These are phyloP conservation scores for Ophion ellenae DNA, from an alignment of 2,888 invertebrate species.

Conservation along the genomic window DNA sequence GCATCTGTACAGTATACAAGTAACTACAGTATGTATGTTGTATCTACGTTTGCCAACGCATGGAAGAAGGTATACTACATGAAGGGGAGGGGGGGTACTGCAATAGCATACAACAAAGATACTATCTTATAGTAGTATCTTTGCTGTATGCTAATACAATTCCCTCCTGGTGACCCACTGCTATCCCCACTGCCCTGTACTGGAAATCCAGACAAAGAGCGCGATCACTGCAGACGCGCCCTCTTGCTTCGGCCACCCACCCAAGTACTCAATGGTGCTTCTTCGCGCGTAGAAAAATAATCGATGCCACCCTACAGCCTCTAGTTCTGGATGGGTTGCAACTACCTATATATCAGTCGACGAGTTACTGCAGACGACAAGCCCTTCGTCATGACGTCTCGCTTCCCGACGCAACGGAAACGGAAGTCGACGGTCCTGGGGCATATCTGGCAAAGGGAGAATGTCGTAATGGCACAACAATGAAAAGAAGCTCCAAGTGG, in stretches of 20 bases:
- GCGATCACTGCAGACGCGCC: constrained; percentile 32
- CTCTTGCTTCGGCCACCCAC: constrained; percentile 56
- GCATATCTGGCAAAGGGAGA: constrained; percentile 35
- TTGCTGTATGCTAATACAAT: constrained; percentile 45
- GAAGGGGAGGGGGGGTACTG: no score
- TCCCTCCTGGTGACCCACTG: constrained; percentile 68
- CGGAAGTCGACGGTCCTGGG: constrained; percentile 56
- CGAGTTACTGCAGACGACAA: constrained; percentile 45
- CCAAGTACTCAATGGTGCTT: constrained; percentile 68
- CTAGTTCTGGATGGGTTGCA: constrained; percentile 12
- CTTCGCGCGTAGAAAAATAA: constrained; percentile 79
- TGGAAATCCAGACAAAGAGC: constrained; percentile 68
- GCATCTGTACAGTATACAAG: no score
- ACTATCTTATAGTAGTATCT: not conserved
- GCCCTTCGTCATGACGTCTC: constrained; percentile 63
- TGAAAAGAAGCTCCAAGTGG: constrained; percentile 59
- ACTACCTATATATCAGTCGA: constrained; percentile 1
- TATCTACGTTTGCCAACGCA: no score
- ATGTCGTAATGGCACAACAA: constrained; percentile 61
- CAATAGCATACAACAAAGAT: no score
- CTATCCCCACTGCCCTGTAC: constrained; percentile 36
- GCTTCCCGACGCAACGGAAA: constrained; percentile 52
- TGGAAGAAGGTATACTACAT: no score
- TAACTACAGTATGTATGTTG: no score
- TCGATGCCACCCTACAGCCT: constrained; percentile 73